Base-by-base conservation (phyloP, 2,797 vertebrate species). In the Coendou prehensilis region DNA sequence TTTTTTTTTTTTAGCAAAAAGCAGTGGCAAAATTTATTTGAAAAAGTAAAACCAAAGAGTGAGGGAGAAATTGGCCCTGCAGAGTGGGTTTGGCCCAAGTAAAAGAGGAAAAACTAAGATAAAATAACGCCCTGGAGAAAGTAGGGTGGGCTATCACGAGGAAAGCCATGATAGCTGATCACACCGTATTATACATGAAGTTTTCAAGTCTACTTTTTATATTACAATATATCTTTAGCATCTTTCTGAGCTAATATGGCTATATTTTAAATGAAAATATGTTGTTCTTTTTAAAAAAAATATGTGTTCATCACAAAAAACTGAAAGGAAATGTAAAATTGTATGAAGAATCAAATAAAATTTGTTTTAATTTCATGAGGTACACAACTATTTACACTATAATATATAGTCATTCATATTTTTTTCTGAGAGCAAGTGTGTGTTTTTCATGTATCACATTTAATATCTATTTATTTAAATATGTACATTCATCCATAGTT, bases 261-360 rank as follows among this genome's bases (percentile, higher is more conserved):
- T 52, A 41, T 26, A 47, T 75, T 75, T 75, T 45, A 15, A 59
- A 82, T 30, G 7, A 78, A 78, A 54, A 54, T 41, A 41, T 79
- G 30, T 78, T 52, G 6, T 37, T 61, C 23, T 82, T 45, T 57
- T 82, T 37, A 15, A 13, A n/a, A 79, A 26, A 30, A 92, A 76
- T 71, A 61, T 75, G 26, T 92, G 18, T n/a, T 71, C 6, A 50
- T 52, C 22, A 52, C 63, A 52, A 93, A 92, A 94, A 71, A 71
- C 26, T 93, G n/a, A 71, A 75, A 93, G 28, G 26, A 78, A 95
- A 61, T n/a, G 57, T 5, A 75, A 63, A 95, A 83, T 75, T 56
- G 20, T 79, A 57, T 88, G 52, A 83, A 56, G 56, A 56, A 47
- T 89, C 64, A 78, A 86, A 59, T 94, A 59, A 85, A 94, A 64